Base-by-base conservation (phyloP, 2,888 invertebrate species). In the Aromia moschata region DNA sequence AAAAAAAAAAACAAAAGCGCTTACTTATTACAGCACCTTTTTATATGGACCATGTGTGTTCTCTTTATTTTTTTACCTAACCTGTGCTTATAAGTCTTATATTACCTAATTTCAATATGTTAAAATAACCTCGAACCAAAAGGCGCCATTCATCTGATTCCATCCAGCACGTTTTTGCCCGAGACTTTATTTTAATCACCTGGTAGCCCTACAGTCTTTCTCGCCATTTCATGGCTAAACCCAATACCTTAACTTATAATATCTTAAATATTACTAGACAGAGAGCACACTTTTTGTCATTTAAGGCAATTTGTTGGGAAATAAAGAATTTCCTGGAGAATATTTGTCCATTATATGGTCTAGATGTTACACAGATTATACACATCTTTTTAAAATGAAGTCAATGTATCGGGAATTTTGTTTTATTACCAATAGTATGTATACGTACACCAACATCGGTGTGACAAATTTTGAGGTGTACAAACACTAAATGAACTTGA, bases 191-290 rank as follows among this genome's bases (percentile, higher is more conserved):
- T 74, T 72, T 74, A 74, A 77, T 77, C 76, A 79, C 79, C 79
- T 79, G 79, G 77, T 79, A 78, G 76, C 69, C 79, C 79, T 70
- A 77, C 79, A 80, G 79, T 79, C 79, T 80, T 78, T 72, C 68
- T 49, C 53, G 72, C 69, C 74, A 64, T 65, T 49, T 36, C 20
- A 56, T 56, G 56, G 56, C 56, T 47, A 65, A n/a, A 70, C 64
- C 63, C 64, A 60, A 62, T 60, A 68, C 62, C 64, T 66, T 71
- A 65, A 62, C 58, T 60, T 69, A 67, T 63, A 66, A 61, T 67
- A 68, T 64, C 60, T 64, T 65, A 71, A 57, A 64, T 60, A 68
- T 61, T 65, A 70, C 66, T 70, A 73, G 65, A 71, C 60, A 74
- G 71, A 75, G 76, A 74, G 72, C 74, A 74, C 71, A 70, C 69